Evolutionary conservation across 2,113 vertebrate genomes (phyloP).

Genomic region (Brachionichthys hirsutus): DNA sequence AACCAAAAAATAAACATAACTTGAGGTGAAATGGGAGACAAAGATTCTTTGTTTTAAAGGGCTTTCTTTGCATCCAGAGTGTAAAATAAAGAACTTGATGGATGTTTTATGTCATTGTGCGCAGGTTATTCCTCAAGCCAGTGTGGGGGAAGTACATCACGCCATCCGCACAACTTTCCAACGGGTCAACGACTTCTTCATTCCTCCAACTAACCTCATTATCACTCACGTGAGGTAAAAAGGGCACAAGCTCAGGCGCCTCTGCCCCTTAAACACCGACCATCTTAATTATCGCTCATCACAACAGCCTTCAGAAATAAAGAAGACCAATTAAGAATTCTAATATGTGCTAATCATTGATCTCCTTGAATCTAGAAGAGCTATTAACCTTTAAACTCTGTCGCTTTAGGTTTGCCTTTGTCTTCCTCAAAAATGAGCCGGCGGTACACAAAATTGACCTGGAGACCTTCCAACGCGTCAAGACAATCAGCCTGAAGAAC

Average conservation of each 20-base stretch:
- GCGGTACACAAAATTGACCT: slow-evolving; percentile 92
- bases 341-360: slow-evolving; percentile 64
- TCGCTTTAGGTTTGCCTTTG: slow-evolving; percentile 87
- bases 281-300: slow-evolving; percentile 33
- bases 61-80: too few species aligned
- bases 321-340: slow-evolving; percentile 59
- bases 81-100: not conserved
- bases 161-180: slow-evolving; percentile 83
- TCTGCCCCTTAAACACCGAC: slow-evolving; percentile 25
- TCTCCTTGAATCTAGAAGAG: slow-evolving; percentile 22
- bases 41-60: too few species aligned
- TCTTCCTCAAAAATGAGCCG: slow-evolving; percentile 83
- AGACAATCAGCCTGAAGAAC: slow-evolving; percentile 84
- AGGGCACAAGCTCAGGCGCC: slow-evolving; percentile 14
- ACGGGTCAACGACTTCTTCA: slow-evolving; percentile 90
- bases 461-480: slow-evolving; percentile 87
- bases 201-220: slow-evolving; percentile 95
- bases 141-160: slow-evolving; percentile 81
- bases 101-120: not conserved
- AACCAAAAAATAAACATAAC: too few species aligned
- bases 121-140: slow-evolving; percentile 92
- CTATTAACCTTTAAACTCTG: slow-evolving; percentile 72
- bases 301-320: slow-evolving; percentile 26
- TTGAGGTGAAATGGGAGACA: too few species aligned
- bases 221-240: slow-evolving; percentile 96